These are phyloP conservation scores for Antedon mediterranea DNA, from an alignment of 53 echinoderm and acorn worm species.

Conservation along the genomic window DNA sequence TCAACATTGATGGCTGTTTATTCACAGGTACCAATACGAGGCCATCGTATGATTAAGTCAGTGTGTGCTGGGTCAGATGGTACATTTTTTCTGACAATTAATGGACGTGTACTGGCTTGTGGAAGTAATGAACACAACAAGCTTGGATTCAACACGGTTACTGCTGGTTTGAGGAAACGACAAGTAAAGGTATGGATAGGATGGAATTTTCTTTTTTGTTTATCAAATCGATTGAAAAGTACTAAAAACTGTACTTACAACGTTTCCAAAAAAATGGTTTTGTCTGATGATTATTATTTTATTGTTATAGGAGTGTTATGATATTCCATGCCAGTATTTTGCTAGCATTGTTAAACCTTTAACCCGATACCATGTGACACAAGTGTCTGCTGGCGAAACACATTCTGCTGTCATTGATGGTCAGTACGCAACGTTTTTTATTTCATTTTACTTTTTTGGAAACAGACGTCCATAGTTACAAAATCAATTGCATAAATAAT, in stretches of 20 bases:
- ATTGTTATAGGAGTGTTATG: constrained; percentile 64
- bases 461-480: too few species aligned
- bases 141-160: constrained; percentile 84
- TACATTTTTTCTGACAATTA: constrained; percentile 62
- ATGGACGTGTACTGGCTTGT: constrained; percentile 81
- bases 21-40: constrained; percentile 49
- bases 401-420: constrained; percentile 87
- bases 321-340: constrained; percentile 53
- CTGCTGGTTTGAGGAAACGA: constrained; percentile 74
- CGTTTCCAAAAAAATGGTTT: too few species aligned
- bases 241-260: too few species aligned
- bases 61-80: constrained; percentile 85
- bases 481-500: too few species aligned
- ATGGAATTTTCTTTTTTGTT: too few species aligned
- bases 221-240: too few species aligned
- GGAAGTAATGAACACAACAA: constrained; percentile 95
- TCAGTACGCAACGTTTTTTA: too few species aligned
- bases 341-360: constrained; percentile 76
- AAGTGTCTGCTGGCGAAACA: constrained; percentile 61
- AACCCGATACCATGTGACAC: constrained; percentile 62
- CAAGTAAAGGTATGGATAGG: constrained; percentile 65
- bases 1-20: not conserved
- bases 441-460: too few species aligned
- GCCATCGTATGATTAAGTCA: constrained; percentile 50
- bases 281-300: not conserved